A percentile compares a stretch with the other conserved stretches of the same genome.
Conservation (phyloP, 2,797 vertebrate species). For the Phataginus tetradactyla region DNA sequence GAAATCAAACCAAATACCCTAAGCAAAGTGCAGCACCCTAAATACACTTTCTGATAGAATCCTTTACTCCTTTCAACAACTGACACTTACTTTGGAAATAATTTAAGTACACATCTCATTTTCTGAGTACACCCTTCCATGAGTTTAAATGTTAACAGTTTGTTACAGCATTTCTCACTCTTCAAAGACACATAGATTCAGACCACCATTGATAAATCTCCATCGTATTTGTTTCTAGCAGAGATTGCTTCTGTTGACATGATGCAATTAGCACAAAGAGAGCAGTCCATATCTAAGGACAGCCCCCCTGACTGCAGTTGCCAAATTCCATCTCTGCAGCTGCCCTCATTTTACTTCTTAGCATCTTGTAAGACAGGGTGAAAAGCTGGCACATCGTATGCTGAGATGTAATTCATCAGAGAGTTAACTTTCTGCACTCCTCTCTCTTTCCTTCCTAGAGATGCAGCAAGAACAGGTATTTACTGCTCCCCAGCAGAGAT, state of each 20-base stretch:
- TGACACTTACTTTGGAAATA: constrained; percentile 51
- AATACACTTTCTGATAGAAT: constrained; percentile 51
- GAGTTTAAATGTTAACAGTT: constrained; percentile 75
- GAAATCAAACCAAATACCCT: background rate
- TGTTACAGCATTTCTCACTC: constrained; percentile 75
- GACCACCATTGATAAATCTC: constrained; percentile 76
- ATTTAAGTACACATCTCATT: constrained; percentile 77
- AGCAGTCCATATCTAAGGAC: constrained; percentile 75
- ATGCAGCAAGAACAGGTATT: background rate
- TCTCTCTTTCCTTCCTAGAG: background rate
- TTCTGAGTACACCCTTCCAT: constrained; percentile 74
- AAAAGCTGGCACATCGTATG: background rate
- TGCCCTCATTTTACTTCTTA: background rate
- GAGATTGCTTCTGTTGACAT: constrained; percentile 80
- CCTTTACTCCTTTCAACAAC: constrained; percentile 67
- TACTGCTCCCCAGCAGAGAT: background rate
- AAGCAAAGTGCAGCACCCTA: constrained; percentile 56
- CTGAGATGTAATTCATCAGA: background rate
- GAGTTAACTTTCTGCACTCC: background rate
- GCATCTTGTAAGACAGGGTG: background rate
- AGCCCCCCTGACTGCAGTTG: constrained; percentile 59
- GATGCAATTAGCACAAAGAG: constrained; percentile 81
- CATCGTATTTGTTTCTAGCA: constrained; percentile 71
- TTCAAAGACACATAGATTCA: constrained; percentile 76
- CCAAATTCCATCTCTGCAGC: constrained; percentile 61